phyloP scores from a whole-genome alignment of 1,140 invertebrate genomes.

The Brachionus rubens region DNA sequence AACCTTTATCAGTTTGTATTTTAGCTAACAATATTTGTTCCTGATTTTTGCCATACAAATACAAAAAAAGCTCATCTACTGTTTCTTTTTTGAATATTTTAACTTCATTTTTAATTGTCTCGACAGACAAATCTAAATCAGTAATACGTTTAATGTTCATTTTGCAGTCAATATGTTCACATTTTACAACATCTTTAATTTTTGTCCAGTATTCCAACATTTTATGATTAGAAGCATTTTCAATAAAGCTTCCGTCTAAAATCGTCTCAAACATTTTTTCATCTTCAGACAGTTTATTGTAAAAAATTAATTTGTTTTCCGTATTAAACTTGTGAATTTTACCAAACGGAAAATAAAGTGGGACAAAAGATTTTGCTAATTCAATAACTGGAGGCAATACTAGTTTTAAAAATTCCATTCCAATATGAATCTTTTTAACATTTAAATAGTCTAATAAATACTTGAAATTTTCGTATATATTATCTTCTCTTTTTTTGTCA shows the following conservation, averaged over 20 bases:
- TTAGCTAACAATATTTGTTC: conserved; percentile 1
- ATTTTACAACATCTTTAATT: not conserved
- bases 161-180: not conserved
- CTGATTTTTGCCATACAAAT: not conserved
- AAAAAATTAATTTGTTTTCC: not conserved
- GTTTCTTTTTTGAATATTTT: not conserved
- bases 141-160: not conserved
- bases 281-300: not conserved
- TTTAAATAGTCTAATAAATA: not conserved
- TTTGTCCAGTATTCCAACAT: not conserved
- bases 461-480: no score
- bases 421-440: no score
- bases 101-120: not conserved
- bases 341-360: conserved; percentile 14
- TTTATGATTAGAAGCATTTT: not conserved
- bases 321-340: not conserved
- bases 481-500: not conserved
- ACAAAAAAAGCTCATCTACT: not conserved
- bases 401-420: not conserved
- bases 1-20: not conserved
- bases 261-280: not conserved
- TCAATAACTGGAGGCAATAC: not conserved
- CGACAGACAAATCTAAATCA: not conserved
- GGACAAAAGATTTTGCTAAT: not conserved
- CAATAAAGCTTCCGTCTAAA: not conserved